A percentile compares a stretch with the other conserved stretches of the same genome.
Conservation (phyloP, 2,888 invertebrate species). For the Eurois occulta region DNA sequence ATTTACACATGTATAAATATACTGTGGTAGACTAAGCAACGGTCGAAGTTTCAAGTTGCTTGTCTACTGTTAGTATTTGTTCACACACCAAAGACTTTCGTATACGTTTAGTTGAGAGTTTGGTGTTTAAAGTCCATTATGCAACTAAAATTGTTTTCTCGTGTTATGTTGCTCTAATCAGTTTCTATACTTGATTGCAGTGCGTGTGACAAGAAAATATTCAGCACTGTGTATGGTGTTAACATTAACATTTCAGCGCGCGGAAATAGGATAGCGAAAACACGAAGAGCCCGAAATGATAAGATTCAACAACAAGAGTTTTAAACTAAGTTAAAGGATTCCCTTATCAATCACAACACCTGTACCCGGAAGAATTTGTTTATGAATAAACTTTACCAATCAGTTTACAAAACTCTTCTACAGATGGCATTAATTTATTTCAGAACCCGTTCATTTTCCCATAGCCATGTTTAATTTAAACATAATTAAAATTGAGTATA, state of each 20-base stretch:
- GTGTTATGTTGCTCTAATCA: neutral
- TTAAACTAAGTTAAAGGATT: neutral
- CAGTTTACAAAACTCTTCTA: constrained; percentile 30
- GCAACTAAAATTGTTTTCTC: neutral
- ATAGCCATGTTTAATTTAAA: constrained; percentile 42
- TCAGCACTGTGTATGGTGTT: neutral
- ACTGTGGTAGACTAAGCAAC: too few relatives aligned
- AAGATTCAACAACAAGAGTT: neutral
- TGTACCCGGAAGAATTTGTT: constrained; percentile 27
- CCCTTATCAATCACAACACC: constrained; percentile 41
- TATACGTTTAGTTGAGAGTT: too few relatives aligned
- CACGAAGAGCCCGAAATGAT: neutral
- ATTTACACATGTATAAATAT: too few relatives aligned
- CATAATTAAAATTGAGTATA: constrained; percentile 61
- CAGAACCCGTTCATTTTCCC: constrained; percentile 42
- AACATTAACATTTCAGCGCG: neutral
- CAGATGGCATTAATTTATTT: constrained; percentile 37
- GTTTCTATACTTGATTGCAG: too few relatives aligned
- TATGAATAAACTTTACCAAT: constrained; percentile 53
- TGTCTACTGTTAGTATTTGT: too few relatives aligned
- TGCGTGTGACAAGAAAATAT: neutral
- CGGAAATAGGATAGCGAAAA: too few relatives aligned
- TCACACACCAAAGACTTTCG: neutral
- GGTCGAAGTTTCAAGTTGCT: too few relatives aligned
- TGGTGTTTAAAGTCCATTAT: too few relatives aligned